Base-by-base conservation (phyloP, 2,797 vertebrate species). In the Heliangelus exortis region DNA sequence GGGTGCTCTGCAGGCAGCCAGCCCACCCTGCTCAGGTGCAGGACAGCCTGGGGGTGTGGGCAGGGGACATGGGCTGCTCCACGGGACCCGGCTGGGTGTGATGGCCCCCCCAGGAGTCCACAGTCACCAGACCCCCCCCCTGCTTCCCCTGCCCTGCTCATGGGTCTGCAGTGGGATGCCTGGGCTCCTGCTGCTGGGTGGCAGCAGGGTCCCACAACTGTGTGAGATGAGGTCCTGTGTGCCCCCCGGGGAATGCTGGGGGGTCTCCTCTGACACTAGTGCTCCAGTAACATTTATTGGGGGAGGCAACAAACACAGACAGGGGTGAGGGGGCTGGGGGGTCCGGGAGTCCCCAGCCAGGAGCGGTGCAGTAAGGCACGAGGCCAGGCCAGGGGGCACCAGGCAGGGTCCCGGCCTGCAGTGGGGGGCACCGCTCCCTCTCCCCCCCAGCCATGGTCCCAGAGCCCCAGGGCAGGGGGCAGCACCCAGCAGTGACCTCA, bases 201-300 rank as follows among this genome's bases (percentile, higher is more conserved):
- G 41, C 22, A 20, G 47, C 17, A 5, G n/a, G 25, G 21, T 13
- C 72, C 33, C 41, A 43, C 55, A 51, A 11, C 0, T 2, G 86
- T 2, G 5, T 25, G 36, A 59, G 36, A 61, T 8, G 17, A 83
- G 53, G 51, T 74, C 62, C 76, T 28, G 3, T 1, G 12, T 36
- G 29, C 54, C 26, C 15, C 3, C 10, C 1, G 3, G 31, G 36
- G 20, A 8, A 12, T 1, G 9, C 34, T 5, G 8, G 34, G 57
- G 1, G 58, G 45, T 29, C 16, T 43, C 17, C 58, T 19, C 1
- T 21, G 1, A 21, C 41, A 41, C 22, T 41, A 61, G 73, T 11
- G 15, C 73, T 90, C 76, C 63, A 68, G 39, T 85, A 90, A 29
- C 23, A 0, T 95, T 95, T 95, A 95, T 95, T 94, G 48, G 23